Conservation (phyloP, 1,140 invertebrate species). For the Epicauta chinensis region DNA sequence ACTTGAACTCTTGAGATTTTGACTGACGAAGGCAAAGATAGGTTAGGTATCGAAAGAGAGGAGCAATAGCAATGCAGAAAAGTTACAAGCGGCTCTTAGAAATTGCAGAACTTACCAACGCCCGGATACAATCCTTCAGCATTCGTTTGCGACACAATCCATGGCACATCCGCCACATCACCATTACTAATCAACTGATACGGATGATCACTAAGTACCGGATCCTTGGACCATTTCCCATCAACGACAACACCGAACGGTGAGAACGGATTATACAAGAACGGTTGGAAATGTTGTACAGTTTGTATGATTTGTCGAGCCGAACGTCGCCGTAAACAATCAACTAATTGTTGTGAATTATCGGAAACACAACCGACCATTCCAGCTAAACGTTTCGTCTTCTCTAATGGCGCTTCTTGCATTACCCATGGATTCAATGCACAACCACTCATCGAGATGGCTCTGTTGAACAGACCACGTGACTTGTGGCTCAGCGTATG, state of each 20-base stretch:
- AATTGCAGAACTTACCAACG: too few relatives aligned
- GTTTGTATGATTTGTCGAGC: too few relatives aligned
- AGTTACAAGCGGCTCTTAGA: too few relatives aligned
- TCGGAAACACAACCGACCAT: too few relatives aligned
- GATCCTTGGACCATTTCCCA: slow-evolving; percentile 34
- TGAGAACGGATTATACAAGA: slow-evolving; percentile 38
- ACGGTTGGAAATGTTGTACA: slow-evolving; percentile 33
- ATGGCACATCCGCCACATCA: slow-evolving; percentile 36
- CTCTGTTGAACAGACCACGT: slow-evolving; percentile 57
- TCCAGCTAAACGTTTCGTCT: too few relatives aligned
- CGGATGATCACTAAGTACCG: slow-evolving; percentile 50
- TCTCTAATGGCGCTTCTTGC: slow-evolving; percentile 46
- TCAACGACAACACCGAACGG: too few relatives aligned
- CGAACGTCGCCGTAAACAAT: too few relatives aligned
- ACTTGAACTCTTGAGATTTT: too few relatives aligned
- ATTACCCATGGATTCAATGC: slow-evolving; percentile 61
- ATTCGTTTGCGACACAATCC: slow-evolving; percentile 30
- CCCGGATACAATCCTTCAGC: slow-evolving; percentile 39
- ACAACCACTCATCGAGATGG: slow-evolving; percentile 72
- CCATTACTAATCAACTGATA: slow-evolving; percentile 44
- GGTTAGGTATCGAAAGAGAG: too few relatives aligned
- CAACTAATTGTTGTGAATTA: too few relatives aligned
- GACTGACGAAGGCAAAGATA: too few relatives aligned
- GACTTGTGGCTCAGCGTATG: slow-evolving; percentile 46
- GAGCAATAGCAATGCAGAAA: too few relatives aligned